phyloP scores from a whole-genome alignment of 1,140 invertebrate genomes.

The Brachionus plicatilis region DNA sequence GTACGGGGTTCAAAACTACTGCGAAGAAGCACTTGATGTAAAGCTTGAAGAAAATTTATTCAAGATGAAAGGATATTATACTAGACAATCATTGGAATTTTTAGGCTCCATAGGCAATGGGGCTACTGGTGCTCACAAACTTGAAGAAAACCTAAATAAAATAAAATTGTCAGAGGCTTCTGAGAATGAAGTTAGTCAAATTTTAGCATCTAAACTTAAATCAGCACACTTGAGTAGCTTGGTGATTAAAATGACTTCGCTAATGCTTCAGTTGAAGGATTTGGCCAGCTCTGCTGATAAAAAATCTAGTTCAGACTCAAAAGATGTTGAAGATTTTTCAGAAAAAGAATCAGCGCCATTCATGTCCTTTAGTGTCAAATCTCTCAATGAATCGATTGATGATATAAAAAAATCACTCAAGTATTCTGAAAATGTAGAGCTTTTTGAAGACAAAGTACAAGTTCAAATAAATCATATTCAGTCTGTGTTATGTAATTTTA shows the following conservation, averaged over 20 bases:
- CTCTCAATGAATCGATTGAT: slow-evolving; percentile 81
- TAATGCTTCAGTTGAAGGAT: not conserved
- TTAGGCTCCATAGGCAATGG: not conserved
- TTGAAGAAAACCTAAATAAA: slow-evolving; percentile 21
- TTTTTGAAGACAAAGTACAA: slow-evolving; percentile 83
- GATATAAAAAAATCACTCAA: slow-evolving; percentile 75
- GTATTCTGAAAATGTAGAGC: slow-evolving; percentile 66
- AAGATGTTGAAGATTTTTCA: not conserved
- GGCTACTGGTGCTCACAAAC: not conserved
- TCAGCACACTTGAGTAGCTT: not conserved
- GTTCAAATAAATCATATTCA: slow-evolving; percentile 86
- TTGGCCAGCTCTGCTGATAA: not conserved
- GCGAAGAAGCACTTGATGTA: slow-evolving; percentile 65
- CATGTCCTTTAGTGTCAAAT: slow-evolving; percentile 74
- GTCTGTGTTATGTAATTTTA: slow-evolving; percentile 68
- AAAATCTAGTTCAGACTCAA: not conserved
- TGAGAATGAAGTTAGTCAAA: not conserved
- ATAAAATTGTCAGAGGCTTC: not conserved
- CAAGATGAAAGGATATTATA: not conserved
- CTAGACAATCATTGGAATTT: not conserved
- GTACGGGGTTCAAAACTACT: slow-evolving; percentile 58
- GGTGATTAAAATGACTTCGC: not conserved
- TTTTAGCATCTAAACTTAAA: not conserved
- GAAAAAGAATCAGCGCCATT: not conserved
- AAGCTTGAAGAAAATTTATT: slow-evolving; percentile 40